Base-by-base conservation (phyloP, 2,113 vertebrate species). In the Pseudolaguvia tuberculata region DNA sequence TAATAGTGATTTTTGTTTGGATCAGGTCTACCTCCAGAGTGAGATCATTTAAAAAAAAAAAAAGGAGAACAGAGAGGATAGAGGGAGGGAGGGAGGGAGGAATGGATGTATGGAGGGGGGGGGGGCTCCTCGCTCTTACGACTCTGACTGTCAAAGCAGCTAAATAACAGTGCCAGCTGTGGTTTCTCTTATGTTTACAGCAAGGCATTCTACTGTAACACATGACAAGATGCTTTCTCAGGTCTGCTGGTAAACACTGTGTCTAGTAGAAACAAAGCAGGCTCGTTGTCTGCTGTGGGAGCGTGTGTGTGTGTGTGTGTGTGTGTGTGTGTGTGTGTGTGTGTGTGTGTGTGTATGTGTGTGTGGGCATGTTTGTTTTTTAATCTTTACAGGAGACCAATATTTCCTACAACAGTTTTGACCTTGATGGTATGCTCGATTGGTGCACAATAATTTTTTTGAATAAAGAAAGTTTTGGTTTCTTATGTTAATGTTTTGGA, bases 111-210 rank as follows among this genome's bases (percentile, higher is more conserved):
- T n/a, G n/a, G n/a, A n/a, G 79, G 69, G 79, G 70, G 83, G 73
- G 45, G 76, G 71, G 67, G 79, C 72, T 81, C 72, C 78, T 71
- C 77, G 66, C 78, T 84, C 81, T 85, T 88, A 84, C 83, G 78
- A 84, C 85, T 80, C 81, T 80, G 83, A 80, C 78, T 78, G 65
- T 87, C 83, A 85, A 82, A 83, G 80, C 78, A 86, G 84, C 79
- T 78, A 81, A 86, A 86, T 84, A 87, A 85, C 79, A 82, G 77
- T 83, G 83, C 85, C 81, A 84, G 76, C 83, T 87, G 80, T 80
- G 81, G 88, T 86, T 90, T 87, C 81, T 50, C 84, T 86, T 83
- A 81, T 72, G 82, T 86, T 86, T 77, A 80, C 75, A 74, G 83
- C 82, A 63, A 78, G 73, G 71, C 77, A 66, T 75, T 77, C 70